phyloP scores from a whole-genome alignment of 2,797 vertebrate species.

The Bradypodion ventrale region DNA sequence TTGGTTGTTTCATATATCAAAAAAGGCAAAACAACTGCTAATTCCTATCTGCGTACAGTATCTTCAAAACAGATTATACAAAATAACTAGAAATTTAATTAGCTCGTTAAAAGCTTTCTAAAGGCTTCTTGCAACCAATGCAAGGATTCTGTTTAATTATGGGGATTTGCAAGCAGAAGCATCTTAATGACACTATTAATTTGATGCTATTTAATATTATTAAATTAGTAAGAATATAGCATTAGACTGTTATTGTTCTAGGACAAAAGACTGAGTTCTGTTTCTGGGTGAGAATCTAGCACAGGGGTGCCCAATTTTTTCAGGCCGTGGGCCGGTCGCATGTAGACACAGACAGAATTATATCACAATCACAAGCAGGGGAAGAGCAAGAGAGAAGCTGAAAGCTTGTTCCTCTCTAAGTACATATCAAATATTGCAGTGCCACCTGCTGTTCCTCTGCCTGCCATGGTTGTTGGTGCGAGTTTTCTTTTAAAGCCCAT shows the following conservation, averaged over 20 bases:
- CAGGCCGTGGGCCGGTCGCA: too few species aligned
- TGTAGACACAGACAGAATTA: neutral
- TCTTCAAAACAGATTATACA: slow-evolving; percentile 21
- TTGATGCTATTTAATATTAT: slow-evolving; percentile 8
- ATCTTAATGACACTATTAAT: slow-evolving; percentile 5
- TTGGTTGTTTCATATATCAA: neutral
- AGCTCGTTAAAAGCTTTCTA: neutral
- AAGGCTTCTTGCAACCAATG: neutral
- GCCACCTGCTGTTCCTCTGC: neutral
- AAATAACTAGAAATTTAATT: slow-evolving; percentile 1
- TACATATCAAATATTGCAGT: neutral
- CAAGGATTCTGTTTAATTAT: slow-evolving; percentile 20
- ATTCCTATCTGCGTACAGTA: neutral
- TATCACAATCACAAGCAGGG: neutral
- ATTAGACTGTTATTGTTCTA: slow-evolving; percentile 13
- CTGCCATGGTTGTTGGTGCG: too few species aligned
- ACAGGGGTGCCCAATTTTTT: too few species aligned
- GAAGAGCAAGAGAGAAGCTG: neutral
- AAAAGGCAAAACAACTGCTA: neutral
- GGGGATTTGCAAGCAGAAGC: slow-evolving; percentile 13
- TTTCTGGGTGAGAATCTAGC: neutral
- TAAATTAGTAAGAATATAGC: neutral
- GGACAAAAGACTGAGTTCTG: neutral
- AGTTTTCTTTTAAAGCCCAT: neutral
- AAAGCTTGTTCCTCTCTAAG: neutral